Evolutionary conservation across 2,113 vertebrate species (phyloP), one percentile per base, ranked within the genome.

Genomic region (Phoenicopterus ruber): DNA sequence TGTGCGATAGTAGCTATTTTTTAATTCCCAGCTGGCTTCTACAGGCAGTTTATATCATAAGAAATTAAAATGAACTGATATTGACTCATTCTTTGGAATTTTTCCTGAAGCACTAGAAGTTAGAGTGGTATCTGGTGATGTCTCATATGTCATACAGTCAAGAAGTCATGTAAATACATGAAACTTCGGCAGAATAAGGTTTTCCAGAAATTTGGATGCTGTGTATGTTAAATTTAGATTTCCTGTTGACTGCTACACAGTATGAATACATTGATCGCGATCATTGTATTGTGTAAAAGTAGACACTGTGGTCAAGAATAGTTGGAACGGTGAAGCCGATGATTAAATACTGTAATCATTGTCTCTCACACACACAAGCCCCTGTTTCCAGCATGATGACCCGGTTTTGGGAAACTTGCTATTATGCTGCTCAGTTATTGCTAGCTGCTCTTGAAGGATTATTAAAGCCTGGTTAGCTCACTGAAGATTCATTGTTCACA

Each of bases 391-490:
- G 79, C 84, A 93, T 78, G 86, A 84, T 97, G 97, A 96, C 96
- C 96, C 19, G 65, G n/a, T 96, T 97, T 94, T 71, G 86, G 86
- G 73, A 73, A 90, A 88, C 47, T 89, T 96, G 79, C 91, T 97
- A 52, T 96, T 96, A 79, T 74, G 94, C 92, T 72, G 86, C 91
- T 81, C 85, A 76, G 88, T 96, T 95, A 65, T 72, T 86, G 90
- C 80, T 95, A 81, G 85, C 88, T 96, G 90, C 69, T 86, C 86
- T 93, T 86, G 80, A 88, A 78, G 86, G 90, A 95, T 97, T 96
- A 96, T 97, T 97, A 77, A 97, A 96, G 96, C 94, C 84, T 97
- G 93, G 94, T 92, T 96, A 95, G 93, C 88, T 97, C 93, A 97
- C 96, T 97, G 92, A 96, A 90, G 94, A 58, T 17, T 94, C 96